Evolutionary conservation across 1,140 invertebrate genomes (phyloP), one percentile per base, ranked within the genome.

Genomic region (Scaptomyza montana): DNA sequence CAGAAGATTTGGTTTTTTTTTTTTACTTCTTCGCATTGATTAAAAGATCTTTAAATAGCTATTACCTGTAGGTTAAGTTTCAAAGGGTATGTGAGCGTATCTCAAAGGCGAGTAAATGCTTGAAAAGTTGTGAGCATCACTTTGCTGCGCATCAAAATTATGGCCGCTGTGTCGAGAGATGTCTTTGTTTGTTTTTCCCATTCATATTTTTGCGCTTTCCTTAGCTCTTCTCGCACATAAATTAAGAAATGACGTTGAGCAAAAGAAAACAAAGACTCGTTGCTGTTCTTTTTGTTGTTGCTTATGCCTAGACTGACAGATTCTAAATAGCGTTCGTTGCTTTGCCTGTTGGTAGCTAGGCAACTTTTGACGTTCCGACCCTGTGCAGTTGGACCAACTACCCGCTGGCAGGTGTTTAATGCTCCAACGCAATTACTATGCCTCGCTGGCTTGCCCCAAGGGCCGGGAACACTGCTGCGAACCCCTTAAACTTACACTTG

Each of bases 161-260:
- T 72, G 67, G 64, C 46, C 46, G 33, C 49, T 63, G 67, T 67
- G 59, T 73, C 56, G 65, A 73, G 65, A 73, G 64, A 68, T 73
- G 70, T 73, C 70, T 73, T 73, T 82, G 80, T 84, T 82, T 82
- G 60, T 49, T 64, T 59, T 75, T 53, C 68, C 28, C 71, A 84
- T 78, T 75, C 80, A 79, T 46, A 74, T 72, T 82, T 25, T 79
- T 78, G 74, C 66, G 65, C 62, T 76, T 71, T 67, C 71, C 69
- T 71, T 36, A 56, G 73, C 69, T 57, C 33, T 70, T 57, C 33
- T 9, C 60, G 75, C 78, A 82, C 84, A 87, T 87, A 87, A 87
- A 87, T 87, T 87, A 87, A 82, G 84, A 79, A 87, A 76, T 87
- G 78, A 74, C 71, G 82, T 77, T 86, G 84, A 77, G 79, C 77